Evolutionary conservation across 2,888 invertebrate species (phyloP).

Genomic region (Cheilosia pagana): DNA sequence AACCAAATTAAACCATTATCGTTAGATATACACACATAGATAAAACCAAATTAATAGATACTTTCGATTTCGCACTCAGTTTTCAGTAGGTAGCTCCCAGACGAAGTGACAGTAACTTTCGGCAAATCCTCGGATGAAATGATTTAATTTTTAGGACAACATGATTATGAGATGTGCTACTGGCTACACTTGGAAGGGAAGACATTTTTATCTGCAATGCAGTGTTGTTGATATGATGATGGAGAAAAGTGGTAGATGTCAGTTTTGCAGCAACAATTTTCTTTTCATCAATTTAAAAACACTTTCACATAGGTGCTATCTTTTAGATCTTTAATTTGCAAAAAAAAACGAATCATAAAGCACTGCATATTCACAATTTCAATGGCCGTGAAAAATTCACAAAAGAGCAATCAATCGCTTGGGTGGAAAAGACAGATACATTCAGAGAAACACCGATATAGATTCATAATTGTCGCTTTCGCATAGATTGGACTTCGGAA

Average conservation of each 20-base stretch:
- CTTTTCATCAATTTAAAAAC: not conserved
- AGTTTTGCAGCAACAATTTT: slow-evolving; percentile 16
- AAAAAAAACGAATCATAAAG: slow-evolving; percentile 6
- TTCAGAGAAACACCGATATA: slow-evolving; percentile 39
- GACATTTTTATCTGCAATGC: slow-evolving; percentile 72
- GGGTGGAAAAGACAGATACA: not conserved
- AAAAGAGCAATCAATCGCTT: slow-evolving; percentile 3
- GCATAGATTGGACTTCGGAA: slow-evolving; percentile 4
- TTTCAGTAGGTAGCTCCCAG: slow-evolving; percentile 6
- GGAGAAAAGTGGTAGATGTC: not conserved
- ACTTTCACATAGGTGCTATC: slow-evolving; percentile 16
- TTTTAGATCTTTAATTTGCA: slow-evolving; percentile 13
- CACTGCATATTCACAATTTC: slow-evolving; percentile 24
- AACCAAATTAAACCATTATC: slow-evolving; percentile 31
- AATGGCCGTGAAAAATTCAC: slow-evolving; percentile 41
- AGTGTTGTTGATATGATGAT: slow-evolving; percentile 46
- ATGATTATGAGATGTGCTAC: slow-evolving; percentile 20
- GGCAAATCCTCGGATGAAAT: slow-evolving; percentile 23
- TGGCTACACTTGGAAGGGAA: slow-evolving; percentile 31
- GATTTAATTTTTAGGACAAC: slow-evolving; percentile 36
- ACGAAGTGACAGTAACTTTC: slow-evolving; percentile 59
- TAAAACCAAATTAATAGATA: not conserved
- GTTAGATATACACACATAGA: not conserved
- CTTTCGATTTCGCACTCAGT: slow-evolving; percentile 17
- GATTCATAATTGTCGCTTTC: slow-evolving; percentile 19